Base-by-base conservation (phyloP, 1,140 invertebrate genomes). In the Wiebesia pumilae region DNA sequence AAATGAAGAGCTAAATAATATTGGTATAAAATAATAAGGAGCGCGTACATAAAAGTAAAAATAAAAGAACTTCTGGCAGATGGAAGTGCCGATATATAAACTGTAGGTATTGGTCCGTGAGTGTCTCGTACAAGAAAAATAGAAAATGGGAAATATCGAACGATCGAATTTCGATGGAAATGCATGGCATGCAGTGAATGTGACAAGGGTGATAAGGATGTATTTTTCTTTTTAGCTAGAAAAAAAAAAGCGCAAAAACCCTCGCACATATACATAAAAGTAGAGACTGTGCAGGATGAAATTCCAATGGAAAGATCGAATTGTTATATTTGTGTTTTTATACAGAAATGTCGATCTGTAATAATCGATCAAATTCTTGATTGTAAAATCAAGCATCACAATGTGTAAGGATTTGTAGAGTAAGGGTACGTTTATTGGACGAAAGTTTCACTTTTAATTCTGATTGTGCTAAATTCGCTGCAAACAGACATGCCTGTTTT, bases 101-200 rank as follows among this genome's bases (percentile, higher is more conserved):
- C 33, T 65, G 83, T 78, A 78, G 83, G 83, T 40, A 67, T 81
- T 65, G 58, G 58, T 54, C n/a, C 43, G 51, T 47, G 67, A 75
- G 69, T 83, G 43, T 51, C 67, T 83, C 81, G 40, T 30, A 71
- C 51, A 35, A 30, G 40, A 84, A 65, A 67, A 84, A 78, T 67
- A 78, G 54, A 79, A 85, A 88, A 88, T 82, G 40, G 75, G 73
- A 78, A 82, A 79, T 67, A 85, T 75, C 30, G 40, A 85, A 43
- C 75, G 54, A 81, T 85, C 71, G 87, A 85, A 81, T 87, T 87
- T 87, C 86, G 73, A 88, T 81, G 81, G 65, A 81, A 85, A 83
- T 69, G 47, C 51, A 67, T 54, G 77, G 67, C 47, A 35, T 47
- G 47, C 79, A 43, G 87, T 40, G 38, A 58, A 73, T 82, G 80